Base-by-base conservation (phyloP, 35 echinoderm and acorn worm genomes). In the Apostichopus japonicus region DNA sequence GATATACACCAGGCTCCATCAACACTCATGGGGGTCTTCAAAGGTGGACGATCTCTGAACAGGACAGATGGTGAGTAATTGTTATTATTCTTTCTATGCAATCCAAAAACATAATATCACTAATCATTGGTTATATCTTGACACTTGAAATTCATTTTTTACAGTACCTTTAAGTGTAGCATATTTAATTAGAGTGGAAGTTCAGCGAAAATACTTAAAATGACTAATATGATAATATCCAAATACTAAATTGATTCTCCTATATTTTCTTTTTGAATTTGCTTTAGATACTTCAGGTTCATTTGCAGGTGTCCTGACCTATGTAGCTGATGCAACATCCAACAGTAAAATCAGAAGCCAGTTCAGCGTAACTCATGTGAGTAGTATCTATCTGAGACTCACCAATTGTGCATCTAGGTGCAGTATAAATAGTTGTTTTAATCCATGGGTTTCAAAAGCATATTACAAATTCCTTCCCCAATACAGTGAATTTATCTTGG, bases 11-110 rank as follows among this genome's bases (percentile, higher is more conserved):
- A 33, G 27, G 27, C 27, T 33, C 27, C 27, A 33, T 80, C 92
- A 17, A 90, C 81, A 8, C 7, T 95, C 1, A 92, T 77, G 72
- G 94, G 56, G 52, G 19, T 95, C 1, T 65, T 91, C 24, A 84
- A 92, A 77, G 52, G 92, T 7, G 94, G 80, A 91, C 56, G 51
- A 23, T 84, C 89, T 52, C 59, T 95, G 25, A 78, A 80, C 22
- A 6, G 5, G 79, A 33, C 90, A 25, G 93, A 94, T 90, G 27
- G 27, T 82, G 78, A 59, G 91, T 92, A 92, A 23, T 78, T 78
- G 62, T 11, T 65, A 11, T 65, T 65, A 16, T 4, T 65, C 9
- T 65, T 65, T 16, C 62, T 16, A 65, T 65, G 62, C 62, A 65
- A 65, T 65, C 62, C 62, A 65, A 65, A 65, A 65, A 65, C 16